Evolutionary conservation across 30 jellyfish, hydroid and myxozoan species (phyloP), one percentile per base, ranked within the genome.

Genomic region (Aurelia coerulea): DNA sequence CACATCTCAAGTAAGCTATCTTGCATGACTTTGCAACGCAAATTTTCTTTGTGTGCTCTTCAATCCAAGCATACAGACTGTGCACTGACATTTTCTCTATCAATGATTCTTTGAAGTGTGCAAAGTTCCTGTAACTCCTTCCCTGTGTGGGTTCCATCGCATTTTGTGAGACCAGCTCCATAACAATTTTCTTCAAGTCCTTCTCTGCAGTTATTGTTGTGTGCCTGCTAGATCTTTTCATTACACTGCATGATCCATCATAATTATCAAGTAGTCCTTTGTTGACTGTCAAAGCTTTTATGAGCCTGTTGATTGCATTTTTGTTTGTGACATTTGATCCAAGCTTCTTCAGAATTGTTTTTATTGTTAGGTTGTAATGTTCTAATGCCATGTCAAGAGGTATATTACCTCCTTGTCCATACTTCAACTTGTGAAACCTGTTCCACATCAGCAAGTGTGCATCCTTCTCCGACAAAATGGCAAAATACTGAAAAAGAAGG

Each of bases 21-120:
- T 53, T 15, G 65, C 65, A 53, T 53, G 65, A 53, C 65, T 53
- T 53, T 53, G 65, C 65, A 53, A 53, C 10, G 15, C 65, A 53
- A 53, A 53, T n/a, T 15, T 53, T 53, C 65, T 53, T 53, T 53
- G 10, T 53, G 65, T 53, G 65, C 10, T 53, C 65, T 53, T 53
- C 65, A 53, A 53, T 53, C 65, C 65, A 65, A 65, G 75, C 75
- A 65, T 65, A 65, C 11, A n/a, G 75, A 65, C 75, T 10, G 65
- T 53, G 65, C 10, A 53, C 65, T 53, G 65, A 53, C 13, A 53
- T 53, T 53, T 53, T 53, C 65, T 53, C 65, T 53, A 53, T 53
- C 15, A 53, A 15, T 53, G 65, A 53, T 15, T 53, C 65, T 53
- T 53, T 53, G 65, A 53, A 53, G 15, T 53, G 65, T 53, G 65